Percentiles rank a stretch among this genome's conserved stretches.
Evolutionary conservation across 2,888 invertebrate species (phyloP).

Genomic region (Leucoptera coffeella): DNA sequence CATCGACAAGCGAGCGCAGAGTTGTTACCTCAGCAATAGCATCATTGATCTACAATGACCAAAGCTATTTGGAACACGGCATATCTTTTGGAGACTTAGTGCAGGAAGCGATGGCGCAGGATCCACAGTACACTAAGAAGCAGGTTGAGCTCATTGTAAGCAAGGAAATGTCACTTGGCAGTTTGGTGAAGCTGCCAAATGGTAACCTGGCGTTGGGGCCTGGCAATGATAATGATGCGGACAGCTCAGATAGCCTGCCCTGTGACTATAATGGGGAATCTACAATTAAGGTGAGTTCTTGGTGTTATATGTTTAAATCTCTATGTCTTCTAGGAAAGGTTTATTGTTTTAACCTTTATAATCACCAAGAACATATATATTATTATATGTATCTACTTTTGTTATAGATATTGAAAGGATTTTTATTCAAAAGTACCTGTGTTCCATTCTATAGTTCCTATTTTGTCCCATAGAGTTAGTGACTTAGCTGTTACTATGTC

Average conservation of each 20-base stretch:
- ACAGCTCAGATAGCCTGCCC: slow-evolving; percentile 44
- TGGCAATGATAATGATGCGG: slow-evolving; percentile 50
- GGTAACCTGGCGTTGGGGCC: slow-evolving; percentile 65
- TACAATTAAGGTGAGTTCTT: slow-evolving; percentile 27
- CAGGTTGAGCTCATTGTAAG: slow-evolving; percentile 60
- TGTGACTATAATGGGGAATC: slow-evolving; percentile 35
- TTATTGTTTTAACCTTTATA: too few species aligned
- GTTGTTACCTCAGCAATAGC: slow-evolving; percentile 65
- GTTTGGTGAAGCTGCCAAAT: slow-evolving; percentile 60
- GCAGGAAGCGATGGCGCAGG: slow-evolving; percentile 58
- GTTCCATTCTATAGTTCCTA: too few species aligned
- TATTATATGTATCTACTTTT: too few species aligned
- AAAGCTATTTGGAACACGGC: slow-evolving; percentile 64
- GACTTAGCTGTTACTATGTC: too few species aligned
- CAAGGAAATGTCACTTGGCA: slow-evolving; percentile 64
- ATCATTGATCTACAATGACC: slow-evolving; percentile 64
- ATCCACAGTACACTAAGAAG: slow-evolving; percentile 57
- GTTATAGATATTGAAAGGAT: too few species aligned
- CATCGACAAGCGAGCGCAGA: slow-evolving; percentile 37
- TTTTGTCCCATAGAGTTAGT: too few species aligned
- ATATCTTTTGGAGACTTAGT: slow-evolving; percentile 64
- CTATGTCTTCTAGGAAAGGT: too few species aligned
- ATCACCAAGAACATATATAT: too few species aligned
- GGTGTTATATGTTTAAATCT: background rate
- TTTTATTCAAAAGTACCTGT: too few species aligned